Evolutionary conservation across 1,140 invertebrate species (phyloP).

Genomic region (Aphaenogaster floridana): DNA sequence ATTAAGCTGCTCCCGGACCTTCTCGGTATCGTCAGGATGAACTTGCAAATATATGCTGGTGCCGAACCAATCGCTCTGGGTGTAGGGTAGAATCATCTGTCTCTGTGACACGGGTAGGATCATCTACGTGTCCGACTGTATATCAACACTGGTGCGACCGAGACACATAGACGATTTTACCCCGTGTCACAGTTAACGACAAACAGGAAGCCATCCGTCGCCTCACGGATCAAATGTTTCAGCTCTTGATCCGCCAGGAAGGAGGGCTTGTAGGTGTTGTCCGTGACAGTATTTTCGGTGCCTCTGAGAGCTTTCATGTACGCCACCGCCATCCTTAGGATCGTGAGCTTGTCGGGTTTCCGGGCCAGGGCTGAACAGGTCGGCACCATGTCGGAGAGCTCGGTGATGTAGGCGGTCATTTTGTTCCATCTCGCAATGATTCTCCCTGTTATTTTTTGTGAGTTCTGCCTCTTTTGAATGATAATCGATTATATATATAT

Average conservation of each 20-base stretch:
- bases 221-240: slow-evolving; percentile 99
- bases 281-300: slow-evolving; percentile 97
- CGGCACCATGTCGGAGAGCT: slow-evolving; percentile 99
- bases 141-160: slow-evolving; percentile 98
- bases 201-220: slow-evolving; percentile 99
- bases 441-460: slow-evolving; percentile 91
- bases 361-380: slow-evolving; percentile 98
- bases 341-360: slow-evolving; percentile 99
- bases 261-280: slow-evolving; percentile 98
- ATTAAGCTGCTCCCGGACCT: slow-evolving; percentile 97
- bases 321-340: slow-evolving; percentile 99
- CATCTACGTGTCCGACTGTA: no score
- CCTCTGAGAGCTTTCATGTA: slow-evolving; percentile 99
- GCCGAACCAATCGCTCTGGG: slow-evolving; percentile 98
- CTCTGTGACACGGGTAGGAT: no score
- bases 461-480: no score
- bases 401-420: slow-evolving; percentile 99
- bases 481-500: no score
- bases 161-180: slow-evolving; percentile 99
- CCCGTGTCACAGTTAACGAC: slow-evolving; percentile 99
- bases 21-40: slow-evolving; percentile 99
- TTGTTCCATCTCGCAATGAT: slow-evolving; percentile 99
- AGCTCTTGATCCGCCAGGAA: slow-evolving; percentile 99
- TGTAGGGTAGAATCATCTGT: slow-evolving; percentile 87
- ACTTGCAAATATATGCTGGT: slow-evolving; percentile 98